A percentile compares a stretch with the other conserved stretches of the same genome.
Conservation (phyloP, 35 echinoderm and acorn worm genomes). For the Strongylocentrotus purpuratus region DNA sequence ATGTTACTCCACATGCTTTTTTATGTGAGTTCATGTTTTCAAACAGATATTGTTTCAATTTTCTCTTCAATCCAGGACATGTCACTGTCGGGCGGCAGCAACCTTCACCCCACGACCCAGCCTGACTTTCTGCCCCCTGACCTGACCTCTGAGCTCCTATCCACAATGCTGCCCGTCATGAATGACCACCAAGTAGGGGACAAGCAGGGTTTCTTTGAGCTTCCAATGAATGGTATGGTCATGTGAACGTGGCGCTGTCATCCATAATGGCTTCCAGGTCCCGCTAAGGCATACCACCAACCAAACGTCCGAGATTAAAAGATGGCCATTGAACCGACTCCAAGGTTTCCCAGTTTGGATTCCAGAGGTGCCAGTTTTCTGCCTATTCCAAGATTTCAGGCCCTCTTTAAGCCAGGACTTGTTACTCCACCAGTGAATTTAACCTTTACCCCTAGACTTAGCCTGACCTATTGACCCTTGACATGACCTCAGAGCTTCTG, state of each 20-base stretch:
- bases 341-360: neutral
- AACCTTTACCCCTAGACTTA: too few relatives aligned
- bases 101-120: neutral
- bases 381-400: neutral
- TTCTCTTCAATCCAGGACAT: too few relatives aligned
- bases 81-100: neutral
- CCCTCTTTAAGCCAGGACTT: neutral
- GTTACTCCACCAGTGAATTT: too few relatives aligned
- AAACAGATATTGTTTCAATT: neutral
- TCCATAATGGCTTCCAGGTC: conserved; percentile 25
- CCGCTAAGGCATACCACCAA: neutral
- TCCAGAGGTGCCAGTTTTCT: neutral
- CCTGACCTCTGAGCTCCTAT: neutral
- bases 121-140: neutral
- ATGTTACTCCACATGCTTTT: too few relatives aligned
- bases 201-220: neutral
- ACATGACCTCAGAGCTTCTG: too few relatives aligned
- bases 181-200: neutral
- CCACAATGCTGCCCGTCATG: neutral
- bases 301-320: neutral
- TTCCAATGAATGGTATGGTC: conserved; percentile 8
- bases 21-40: neutral
- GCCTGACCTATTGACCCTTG: too few relatives aligned
- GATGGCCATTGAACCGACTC: neutral
- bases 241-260: neutral